These are phyloP conservation scores for Chymomyza fuscimana DNA, from an alignment of 2,888 invertebrate genomes.

Conservation along the genomic window DNA sequence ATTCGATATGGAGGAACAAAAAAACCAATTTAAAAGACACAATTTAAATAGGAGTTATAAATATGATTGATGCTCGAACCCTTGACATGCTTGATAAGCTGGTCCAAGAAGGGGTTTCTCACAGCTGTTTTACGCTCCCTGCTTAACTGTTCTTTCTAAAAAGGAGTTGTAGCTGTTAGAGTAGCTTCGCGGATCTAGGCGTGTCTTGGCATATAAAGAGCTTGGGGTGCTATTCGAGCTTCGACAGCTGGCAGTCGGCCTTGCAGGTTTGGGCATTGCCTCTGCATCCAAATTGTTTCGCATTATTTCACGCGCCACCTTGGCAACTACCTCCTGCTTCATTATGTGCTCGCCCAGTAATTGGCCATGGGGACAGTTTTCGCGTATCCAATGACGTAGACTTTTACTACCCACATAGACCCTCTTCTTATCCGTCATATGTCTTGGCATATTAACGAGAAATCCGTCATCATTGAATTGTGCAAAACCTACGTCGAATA, in stretches of 20 bases:
- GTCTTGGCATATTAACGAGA: too few species aligned
- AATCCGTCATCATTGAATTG: too few species aligned
- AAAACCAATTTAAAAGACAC: neutral
- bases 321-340: neutral
- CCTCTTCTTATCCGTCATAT: too few species aligned
- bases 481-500: too few species aligned
- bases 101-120: too few species aligned
- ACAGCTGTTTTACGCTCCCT: too few species aligned
- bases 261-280: too few species aligned
- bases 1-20: neutral
- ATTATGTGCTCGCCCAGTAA: conserved; percentile 9
- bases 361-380: conserved; percentile 35
- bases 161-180: too few species aligned
- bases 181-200: too few species aligned
- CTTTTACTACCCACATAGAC: neutral
- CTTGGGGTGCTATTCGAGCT: neutral
- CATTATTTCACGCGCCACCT: conserved; percentile 41
- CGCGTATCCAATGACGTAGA: conserved; percentile 39
- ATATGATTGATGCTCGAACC: neutral
- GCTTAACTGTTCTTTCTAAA: too few species aligned
- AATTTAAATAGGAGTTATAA: neutral
- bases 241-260: conserved; percentile 7
- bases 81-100: too few species aligned
- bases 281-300: conserved; percentile 32
- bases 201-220: too few species aligned